Base-by-base conservation (phyloP, 2,888 invertebrate genomes). In the Hyppa rectilinea region DNA sequence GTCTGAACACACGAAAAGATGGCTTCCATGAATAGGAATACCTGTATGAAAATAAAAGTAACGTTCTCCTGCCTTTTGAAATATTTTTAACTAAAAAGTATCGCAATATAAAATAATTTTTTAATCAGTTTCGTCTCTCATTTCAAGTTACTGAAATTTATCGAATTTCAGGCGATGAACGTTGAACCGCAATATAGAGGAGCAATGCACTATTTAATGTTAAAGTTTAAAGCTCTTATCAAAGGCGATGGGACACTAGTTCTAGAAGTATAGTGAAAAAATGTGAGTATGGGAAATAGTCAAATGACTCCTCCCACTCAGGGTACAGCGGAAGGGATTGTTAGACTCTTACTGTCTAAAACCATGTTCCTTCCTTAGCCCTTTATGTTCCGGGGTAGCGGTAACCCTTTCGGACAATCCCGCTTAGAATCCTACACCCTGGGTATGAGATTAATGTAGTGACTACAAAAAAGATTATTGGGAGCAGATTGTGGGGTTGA, bases 191-290 rank as follows among this genome's bases (percentile, higher is more conserved):
- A 47, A 62, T 38, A 49, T 56, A 9, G 12, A 23, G 29, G 29
- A 60, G 34, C 34, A 49, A 7, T 53, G 26, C 43, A 63, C 31
- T 47, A 34, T 40, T 66, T 29, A 29, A 65, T 75, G 12, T 49
- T 65, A 29, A 53, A 65, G 38, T 47, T 71, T 26, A 9, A 34
- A 75, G n/a, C 14, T 65, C 38, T 75, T 53, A 0, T 45, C 56
- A 43, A 52, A 38, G 36, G 23, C n/a, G 38, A 45, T 47, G 0
- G 4, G 26, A 31, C 5, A 31, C n/a, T 36, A 49, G 14, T 20
- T 45, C 10, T 31, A 5, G 12, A 36, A 58, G 4, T n/a, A 20
- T 26, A 61, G 34, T n/a, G 26, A 14, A n/a, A 10, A 31, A n/a
- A n/a, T n/a, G n/a, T n/a, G n/a, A n/a, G n/a, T n/a, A n/a, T n/a